These are phyloP conservation scores for Drosophila putrida DNA, from an alignment of 2,888 invertebrate species.

Conservation along the genomic window DNA sequence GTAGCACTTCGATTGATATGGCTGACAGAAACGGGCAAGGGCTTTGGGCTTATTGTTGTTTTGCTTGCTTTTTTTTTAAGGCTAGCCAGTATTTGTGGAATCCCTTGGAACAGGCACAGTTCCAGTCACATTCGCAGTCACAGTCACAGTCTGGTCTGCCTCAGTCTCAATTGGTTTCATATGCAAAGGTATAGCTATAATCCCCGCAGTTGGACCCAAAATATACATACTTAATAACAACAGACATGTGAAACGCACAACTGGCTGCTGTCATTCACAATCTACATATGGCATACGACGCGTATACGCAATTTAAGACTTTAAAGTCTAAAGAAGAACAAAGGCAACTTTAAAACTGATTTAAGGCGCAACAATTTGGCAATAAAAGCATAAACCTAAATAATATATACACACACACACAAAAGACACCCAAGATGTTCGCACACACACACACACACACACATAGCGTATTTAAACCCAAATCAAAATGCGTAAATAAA, in stretches of 20 bases:
- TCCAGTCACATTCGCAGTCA: neutral
- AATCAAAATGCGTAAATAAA: slow-evolving; percentile 58
- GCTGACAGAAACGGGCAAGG: slow-evolving; percentile 42
- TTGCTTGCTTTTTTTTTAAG: slow-evolving; percentile 14
- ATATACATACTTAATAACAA: slow-evolving; percentile 25
- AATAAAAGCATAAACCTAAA: slow-evolving; percentile 31
- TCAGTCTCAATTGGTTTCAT: neutral
- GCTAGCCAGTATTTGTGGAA: slow-evolving; percentile 35
- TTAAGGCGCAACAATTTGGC: slow-evolving; percentile 37
- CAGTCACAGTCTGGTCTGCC: slow-evolving; percentile 12
- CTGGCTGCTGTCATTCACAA: slow-evolving; percentile 28
- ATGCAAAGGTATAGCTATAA: slow-evolving; percentile 17
- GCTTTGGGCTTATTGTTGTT: slow-evolving; percentile 17
- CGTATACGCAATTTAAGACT: slow-evolving; percentile 51
- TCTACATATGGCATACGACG: slow-evolving; percentile 20
- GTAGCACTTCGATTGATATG: slow-evolving; percentile 82
- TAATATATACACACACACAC: slow-evolving; percentile 26
- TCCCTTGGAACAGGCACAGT: slow-evolving; percentile 17
- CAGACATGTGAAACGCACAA: slow-evolving; percentile 39
- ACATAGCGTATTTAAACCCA: slow-evolving; percentile 55
- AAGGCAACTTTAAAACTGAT: slow-evolving; percentile 32
- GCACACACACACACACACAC: slow-evolving; percentile 30
- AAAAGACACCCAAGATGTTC: slow-evolving; percentile 42
- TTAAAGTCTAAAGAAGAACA: slow-evolving; percentile 11
- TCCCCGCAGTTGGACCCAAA: slow-evolving; percentile 20